A percentile compares a stretch with the other conserved stretches of the same genome.
Conservation (phyloP, 2,888 invertebrate species). For the Xylota segnis region DNA sequence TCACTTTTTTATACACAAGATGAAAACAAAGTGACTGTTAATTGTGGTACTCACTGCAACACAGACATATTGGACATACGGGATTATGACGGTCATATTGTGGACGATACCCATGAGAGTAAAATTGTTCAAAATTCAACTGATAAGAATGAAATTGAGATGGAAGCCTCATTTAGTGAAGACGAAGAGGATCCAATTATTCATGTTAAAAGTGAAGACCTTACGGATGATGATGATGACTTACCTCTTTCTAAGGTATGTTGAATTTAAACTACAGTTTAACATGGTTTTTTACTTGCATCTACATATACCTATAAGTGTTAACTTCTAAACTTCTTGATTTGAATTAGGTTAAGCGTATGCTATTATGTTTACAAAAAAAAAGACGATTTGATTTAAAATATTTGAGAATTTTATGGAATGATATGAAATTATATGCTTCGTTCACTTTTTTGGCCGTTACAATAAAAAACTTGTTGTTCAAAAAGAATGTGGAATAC, state of each 20-base stretch:
- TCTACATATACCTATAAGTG: no score
- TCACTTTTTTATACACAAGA: slow-evolving; percentile 54
- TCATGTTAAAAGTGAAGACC: slow-evolving; percentile 82
- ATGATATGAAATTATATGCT: no score
- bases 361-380: no score
- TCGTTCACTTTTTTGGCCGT: no score
- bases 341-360: no score
- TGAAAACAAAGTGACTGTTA: slow-evolving; percentile 45
- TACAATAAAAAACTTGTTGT: no score
- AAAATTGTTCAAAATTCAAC: slow-evolving; percentile 77
- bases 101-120: slow-evolving; percentile 77
- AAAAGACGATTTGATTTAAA: no score
- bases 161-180: slow-evolving; percentile 82
- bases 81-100: slow-evolving; percentile 28
- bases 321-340: no score
- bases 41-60: slow-evolving; percentile 7
- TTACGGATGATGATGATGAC: slow-evolving; percentile 87
- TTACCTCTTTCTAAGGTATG: slow-evolving; percentile 91
- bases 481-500: no score
- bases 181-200: slow-evolving; percentile 87
- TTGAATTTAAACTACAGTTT: slow-evolving; percentile 82
- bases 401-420: no score
- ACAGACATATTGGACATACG: slow-evolving; percentile 76
- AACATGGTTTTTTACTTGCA: no score
- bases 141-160: slow-evolving; percentile 82